Evolutionary conservation across 1,140 invertebrate species (phyloP).

Genomic region (Caenorhabditis tropicalis): DNA sequence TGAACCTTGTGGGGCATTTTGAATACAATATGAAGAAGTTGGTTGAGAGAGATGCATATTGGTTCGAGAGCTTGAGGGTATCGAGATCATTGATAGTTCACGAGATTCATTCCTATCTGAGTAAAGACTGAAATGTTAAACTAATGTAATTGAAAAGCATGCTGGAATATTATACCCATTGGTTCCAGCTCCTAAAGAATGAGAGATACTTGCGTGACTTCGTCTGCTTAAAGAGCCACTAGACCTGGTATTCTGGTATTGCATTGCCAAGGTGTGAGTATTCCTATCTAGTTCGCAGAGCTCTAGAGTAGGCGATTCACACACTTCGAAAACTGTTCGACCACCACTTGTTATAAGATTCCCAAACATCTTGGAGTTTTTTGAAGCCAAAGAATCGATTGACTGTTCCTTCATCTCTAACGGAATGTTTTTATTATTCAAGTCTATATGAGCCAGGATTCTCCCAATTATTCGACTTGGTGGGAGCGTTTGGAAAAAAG

Average conservation of each 20-base stretch:
- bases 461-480: slow-evolving; percentile 20
- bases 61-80: slow-evolving; percentile 29
- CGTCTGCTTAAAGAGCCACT: slow-evolving; percentile 25
- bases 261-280: slow-evolving; percentile 55
- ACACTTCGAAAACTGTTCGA: slow-evolving; percentile 11
- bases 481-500: slow-evolving; percentile 49
- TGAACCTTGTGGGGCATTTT: not conserved
- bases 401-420: not conserved
- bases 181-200: not conserved
- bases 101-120: slow-evolving; percentile 35
- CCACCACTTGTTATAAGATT: slow-evolving; percentile 21
- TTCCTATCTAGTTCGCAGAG: slow-evolving; percentile 58
- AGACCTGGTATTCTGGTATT: slow-evolving; percentile 46
- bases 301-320: not conserved
- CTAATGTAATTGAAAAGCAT: too few relatives aligned
- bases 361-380: not conserved
- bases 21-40: not conserved
- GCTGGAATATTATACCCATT: slow-evolving; percentile 39
- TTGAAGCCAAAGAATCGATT: not conserved
- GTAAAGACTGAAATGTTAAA: not conserved
- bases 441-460: slow-evolving; percentile 10
- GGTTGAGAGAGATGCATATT: not conserved
- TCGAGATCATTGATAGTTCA: slow-evolving; percentile 32
- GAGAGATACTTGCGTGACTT: slow-evolving; percentile 37
- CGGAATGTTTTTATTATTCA: not conserved